Percentiles rank a stretch among this genome's conserved stretches.
These are phyloP conservation scores for Agapornis roseicollis DNA, from an alignment of 2,113 vertebrate species.

Conservation along the genomic window DNA sequence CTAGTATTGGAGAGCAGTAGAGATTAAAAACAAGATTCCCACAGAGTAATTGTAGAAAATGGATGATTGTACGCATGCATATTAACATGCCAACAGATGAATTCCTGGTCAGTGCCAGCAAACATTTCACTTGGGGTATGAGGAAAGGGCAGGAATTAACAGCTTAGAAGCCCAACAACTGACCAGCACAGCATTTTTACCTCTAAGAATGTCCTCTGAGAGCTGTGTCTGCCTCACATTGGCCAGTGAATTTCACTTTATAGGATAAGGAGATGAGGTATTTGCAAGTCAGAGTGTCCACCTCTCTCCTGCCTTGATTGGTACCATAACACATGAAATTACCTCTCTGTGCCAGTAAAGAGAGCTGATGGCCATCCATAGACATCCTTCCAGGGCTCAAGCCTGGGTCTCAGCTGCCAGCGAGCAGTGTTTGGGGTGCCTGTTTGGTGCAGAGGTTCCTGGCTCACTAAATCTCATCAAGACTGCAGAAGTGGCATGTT, in stretches of 20 bases:
- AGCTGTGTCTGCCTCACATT: background rate
- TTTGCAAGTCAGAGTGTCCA: background rate
- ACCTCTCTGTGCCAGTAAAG: background rate
- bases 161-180: background rate
- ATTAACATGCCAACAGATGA: slow-evolving; percentile 36
- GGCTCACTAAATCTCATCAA: background rate
- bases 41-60: background rate
- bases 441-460: background rate
- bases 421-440: background rate
- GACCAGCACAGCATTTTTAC: background rate
- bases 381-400: background rate
- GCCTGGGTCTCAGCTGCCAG: background rate
- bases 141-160: background rate
- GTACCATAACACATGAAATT: background rate
- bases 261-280: background rate
- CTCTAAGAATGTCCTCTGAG: background rate
- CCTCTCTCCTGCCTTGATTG: background rate
- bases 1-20: background rate
- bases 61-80: background rate
- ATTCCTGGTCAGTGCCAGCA: slow-evolving; percentile 5
- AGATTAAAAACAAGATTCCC: slow-evolving; percentile 36
- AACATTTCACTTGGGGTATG: background rate
- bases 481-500: background rate
- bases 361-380: background rate
- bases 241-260: background rate